phyloP scores from a whole-genome alignment of 2,797 vertebrate species.

The Clarias fuscus region DNA sequence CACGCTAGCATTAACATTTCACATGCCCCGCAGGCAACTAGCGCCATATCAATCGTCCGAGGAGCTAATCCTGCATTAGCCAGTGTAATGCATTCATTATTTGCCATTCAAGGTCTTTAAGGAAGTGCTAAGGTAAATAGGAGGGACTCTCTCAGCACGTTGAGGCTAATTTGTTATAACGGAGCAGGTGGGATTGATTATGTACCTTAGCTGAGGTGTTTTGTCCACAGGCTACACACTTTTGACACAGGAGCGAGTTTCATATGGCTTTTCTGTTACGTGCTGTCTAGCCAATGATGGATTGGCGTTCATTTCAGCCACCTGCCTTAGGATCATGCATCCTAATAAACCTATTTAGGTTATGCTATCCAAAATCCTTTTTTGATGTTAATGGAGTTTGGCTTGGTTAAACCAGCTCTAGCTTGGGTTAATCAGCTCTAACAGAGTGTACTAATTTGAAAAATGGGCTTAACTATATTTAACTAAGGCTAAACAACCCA shows the following conservation, averaged over 20 bases:
- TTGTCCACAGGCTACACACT: conserved; percentile 28
- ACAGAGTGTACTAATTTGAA: neutral
- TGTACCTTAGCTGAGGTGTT: conserved; percentile 15
- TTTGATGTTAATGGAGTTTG: neutral
- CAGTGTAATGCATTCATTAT: conserved; percentile 42
- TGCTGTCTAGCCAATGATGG: conserved; percentile 14
- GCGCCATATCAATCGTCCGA: conserved; percentile 20
- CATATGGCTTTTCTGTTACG: neutral
- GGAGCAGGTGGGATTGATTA: neutral
- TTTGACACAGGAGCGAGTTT: conserved; percentile 25
- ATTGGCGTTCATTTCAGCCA: neutral
- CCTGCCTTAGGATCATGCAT: conserved; percentile 8
- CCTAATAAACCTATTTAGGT: conserved; percentile 12
- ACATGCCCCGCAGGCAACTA: conserved; percentile 30
- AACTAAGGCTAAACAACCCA: neutral
- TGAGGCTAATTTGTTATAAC: conserved; percentile 19
- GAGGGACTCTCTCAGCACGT: neutral
- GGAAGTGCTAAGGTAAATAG: conserved; percentile 39
- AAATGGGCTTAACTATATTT: neutral
- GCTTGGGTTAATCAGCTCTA: neutral
- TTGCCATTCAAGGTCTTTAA: conserved; percentile 30
- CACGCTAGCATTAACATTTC: conserved; percentile 40
- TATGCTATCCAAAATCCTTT: neutral
- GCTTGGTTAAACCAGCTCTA: neutral
- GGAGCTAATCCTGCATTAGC: conserved; percentile 45